Percentiles rank a stretch among this genome's conserved stretches.
phyloP scores from a whole-genome alignment of 2,888 invertebrate species.

The Orchesella flavescens region DNA sequence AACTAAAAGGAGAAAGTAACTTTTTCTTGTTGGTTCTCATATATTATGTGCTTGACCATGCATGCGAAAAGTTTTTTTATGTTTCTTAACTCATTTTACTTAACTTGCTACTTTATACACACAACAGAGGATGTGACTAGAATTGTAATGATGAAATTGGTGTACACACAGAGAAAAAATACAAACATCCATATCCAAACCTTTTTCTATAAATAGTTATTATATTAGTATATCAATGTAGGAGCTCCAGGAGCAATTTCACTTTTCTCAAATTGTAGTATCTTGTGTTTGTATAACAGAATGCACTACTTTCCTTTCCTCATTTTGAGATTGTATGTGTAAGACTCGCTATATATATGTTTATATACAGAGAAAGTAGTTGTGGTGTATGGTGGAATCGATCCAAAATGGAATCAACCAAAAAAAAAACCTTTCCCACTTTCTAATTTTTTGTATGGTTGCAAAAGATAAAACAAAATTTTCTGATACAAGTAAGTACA shows the following conservation, averaged over 20 bases:
- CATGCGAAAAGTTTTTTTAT: slow-evolving; percentile 19
- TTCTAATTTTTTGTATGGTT: slow-evolving; percentile 1
- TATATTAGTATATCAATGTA: not conserved
- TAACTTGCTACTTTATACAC: slow-evolving; percentile 23
- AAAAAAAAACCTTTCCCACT: not conserved
- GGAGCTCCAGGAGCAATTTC: too few relatives aligned
- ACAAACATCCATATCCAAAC: not conserved
- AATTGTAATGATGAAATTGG: slow-evolving; percentile 41
- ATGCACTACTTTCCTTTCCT: not conserved
- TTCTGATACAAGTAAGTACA: not conserved
- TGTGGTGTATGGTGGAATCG: slow-evolving; percentile 8
- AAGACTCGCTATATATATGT: too few relatives aligned
- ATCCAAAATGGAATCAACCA: not conserved
- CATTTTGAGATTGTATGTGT: slow-evolving; percentile 15
- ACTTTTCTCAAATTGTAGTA: not conserved
- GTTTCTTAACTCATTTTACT: not conserved
- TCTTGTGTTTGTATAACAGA: not conserved
- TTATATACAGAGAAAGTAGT: not conserved
- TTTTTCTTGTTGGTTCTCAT: slow-evolving; percentile 5
- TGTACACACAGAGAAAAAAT: not conserved
- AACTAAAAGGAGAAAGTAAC: slow-evolving; percentile 22
- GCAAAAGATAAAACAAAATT: not conserved
- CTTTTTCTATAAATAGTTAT: not conserved
- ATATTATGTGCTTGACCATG: slow-evolving; percentile 39
- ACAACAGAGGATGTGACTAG: slow-evolving; percentile 30